Evolutionary conservation across 2,797 vertebrate genomes (phyloP).

Genomic region (Steatocranus sp.): DNA sequence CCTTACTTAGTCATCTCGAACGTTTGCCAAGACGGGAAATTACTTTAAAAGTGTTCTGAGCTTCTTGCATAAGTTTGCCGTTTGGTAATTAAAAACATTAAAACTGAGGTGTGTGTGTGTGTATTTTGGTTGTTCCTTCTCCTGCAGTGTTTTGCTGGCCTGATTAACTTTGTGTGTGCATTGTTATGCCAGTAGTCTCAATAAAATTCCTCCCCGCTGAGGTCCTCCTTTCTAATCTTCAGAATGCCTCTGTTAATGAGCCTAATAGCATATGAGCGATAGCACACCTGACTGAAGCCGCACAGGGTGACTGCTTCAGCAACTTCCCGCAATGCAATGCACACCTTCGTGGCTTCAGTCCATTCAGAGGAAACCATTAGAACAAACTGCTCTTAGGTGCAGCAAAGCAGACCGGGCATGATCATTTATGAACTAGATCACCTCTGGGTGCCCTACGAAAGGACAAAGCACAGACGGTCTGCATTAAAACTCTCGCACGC

Average conservation of each 20-base stretch:
- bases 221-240: slow-evolving; percentile 25
- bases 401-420: slow-evolving; percentile 71
- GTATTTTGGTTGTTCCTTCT: neutral
- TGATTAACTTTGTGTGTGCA: neutral
- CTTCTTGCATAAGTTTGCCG: neutral
- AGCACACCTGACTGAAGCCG: slow-evolving; percentile 63
- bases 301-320: slow-evolving; percentile 61
- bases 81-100: neutral
- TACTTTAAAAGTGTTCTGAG: slow-evolving; percentile 8
- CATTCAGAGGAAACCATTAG: slow-evolving; percentile 78
- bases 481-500: neutral
- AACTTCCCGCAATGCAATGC: slow-evolving; percentile 65
- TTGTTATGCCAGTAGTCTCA: neutral
- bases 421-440: slow-evolving; percentile 69
- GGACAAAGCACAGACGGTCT: slow-evolving; percentile 59
- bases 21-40: slow-evolving; percentile 35
- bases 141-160: neutral
- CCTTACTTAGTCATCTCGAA: slow-evolving; percentile 52
- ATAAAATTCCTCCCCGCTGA: slow-evolving; percentile 16
- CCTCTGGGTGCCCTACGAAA: slow-evolving; percentile 69
- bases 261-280: slow-evolving; percentile 60
- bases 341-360: slow-evolving; percentile 51
- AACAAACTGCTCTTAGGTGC: slow-evolving; percentile 77
- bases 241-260: slow-evolving; percentile 59
- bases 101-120: neutral